These are phyloP conservation scores for Phortica magna DNA, from an alignment of 2,888 invertebrate species.

Conservation along the genomic window DNA sequence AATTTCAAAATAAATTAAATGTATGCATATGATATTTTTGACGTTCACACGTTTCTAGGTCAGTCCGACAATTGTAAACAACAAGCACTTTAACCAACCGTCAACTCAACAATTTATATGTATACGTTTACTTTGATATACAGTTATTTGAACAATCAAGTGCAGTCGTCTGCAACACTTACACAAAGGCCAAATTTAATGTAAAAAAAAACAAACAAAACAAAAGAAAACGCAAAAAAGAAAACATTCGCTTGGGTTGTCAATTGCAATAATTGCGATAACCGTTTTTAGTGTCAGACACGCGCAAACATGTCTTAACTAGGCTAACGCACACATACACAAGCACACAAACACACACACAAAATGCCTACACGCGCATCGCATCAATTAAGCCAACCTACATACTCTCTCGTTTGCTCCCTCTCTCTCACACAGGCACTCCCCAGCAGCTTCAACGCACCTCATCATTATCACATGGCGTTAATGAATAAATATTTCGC, in stretches of 20 bases:
- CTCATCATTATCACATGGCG: no score
- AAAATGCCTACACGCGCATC: not conserved
- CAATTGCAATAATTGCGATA: constrained; percentile 19
- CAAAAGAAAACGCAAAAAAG: not conserved
- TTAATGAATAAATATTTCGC: no score
- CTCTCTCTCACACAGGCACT: not conserved
- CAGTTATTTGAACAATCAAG: no score
- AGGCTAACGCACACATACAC: not conserved
- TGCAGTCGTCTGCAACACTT: no score
- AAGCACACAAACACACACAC: not conserved
- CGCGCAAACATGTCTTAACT: constrained; percentile 26
- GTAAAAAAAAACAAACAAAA: not conserved
- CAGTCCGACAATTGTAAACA: no score
- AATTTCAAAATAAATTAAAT: not conserved
- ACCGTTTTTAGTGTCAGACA: constrained; percentile 19
- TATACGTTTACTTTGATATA: not conserved
- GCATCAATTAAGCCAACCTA: not conserved
- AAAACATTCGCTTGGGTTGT: not conserved
- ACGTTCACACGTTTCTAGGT: constrained; percentile 12
- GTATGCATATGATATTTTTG: not conserved
- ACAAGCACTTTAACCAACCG: constrained; percentile 5
- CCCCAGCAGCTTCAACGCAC: not conserved
- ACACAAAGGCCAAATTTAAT: not conserved
- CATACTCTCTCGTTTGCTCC: not conserved
- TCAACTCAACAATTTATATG: no score